Conservation (phyloP, 2,888 invertebrate genomes). For the Blomia tropicalis region DNA sequence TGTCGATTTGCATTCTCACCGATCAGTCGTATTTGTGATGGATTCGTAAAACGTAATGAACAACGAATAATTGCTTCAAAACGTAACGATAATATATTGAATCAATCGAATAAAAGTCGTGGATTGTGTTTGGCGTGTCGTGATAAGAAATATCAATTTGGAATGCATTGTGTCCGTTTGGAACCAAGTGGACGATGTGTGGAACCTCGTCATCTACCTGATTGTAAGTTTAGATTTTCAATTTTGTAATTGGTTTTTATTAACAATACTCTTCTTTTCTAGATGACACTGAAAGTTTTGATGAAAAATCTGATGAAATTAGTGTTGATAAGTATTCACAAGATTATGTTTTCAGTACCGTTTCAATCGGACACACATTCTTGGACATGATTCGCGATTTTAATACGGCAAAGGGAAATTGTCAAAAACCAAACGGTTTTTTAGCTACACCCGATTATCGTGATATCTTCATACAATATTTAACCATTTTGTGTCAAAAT, state of each 20-base stretch:
- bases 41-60: not conserved
- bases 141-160: slow-evolving; percentile 7
- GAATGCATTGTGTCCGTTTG: slow-evolving; percentile 8
- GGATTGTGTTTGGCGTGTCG: slow-evolving; percentile 7
- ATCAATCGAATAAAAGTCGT: not conserved
- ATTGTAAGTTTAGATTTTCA: not conserved
- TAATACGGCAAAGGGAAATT: slow-evolving; percentile 27
- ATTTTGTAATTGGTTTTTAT: not conserved
- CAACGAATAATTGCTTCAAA: not conserved
- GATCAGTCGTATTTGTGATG: not conserved
- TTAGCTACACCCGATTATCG: not conserved
- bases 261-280: not conserved
- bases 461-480: not conserved
- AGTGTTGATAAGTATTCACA: not conserved
- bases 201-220: not conserved
- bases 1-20: slow-evolving; percentile 2
- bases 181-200: slow-evolving; percentile 8
- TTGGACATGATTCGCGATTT: slow-evolving; percentile 7
- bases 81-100: not conserved
- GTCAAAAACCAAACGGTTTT: not conserved
- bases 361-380: not conserved
- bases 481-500: not conserved
- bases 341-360: not conserved
- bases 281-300: not conserved
- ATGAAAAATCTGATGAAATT: not conserved